Conservation (phyloP, 2,888 invertebrate species). For the Drosophila mimica region DNA sequence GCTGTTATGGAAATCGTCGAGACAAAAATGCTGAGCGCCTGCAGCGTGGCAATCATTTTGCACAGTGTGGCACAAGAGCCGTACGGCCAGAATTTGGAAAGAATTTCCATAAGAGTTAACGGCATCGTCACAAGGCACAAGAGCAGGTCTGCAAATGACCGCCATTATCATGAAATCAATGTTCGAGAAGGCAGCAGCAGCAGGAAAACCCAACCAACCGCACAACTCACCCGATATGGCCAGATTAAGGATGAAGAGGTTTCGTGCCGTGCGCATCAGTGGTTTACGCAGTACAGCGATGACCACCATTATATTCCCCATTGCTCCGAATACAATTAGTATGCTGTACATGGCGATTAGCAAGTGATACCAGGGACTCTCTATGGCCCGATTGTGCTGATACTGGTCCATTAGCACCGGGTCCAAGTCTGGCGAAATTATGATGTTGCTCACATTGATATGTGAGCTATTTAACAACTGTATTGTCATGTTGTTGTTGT, state of each 20-base stretch:
- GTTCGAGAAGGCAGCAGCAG: background rate
- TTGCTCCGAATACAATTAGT: conserved; percentile 92
- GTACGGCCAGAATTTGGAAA: conserved; percentile 94
- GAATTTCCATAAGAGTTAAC: conserved; percentile 93
- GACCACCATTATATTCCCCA: conserved; percentile 95
- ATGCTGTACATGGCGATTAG: conserved; percentile 90
- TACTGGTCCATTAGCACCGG: conserved; percentile 86
- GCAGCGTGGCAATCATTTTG: conserved; percentile 93
- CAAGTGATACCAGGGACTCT: conserved; percentile 88
- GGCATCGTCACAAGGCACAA: conserved; percentile 96
- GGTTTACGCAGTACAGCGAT: conserved; percentile 92
- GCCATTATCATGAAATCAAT: conserved; percentile 21
- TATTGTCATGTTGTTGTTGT: conserved; percentile 25
- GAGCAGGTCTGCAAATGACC: conserved; percentile 88
- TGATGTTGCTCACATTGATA: conserved; percentile 34
- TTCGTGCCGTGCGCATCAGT: conserved; percentile 95
- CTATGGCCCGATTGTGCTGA: conserved; percentile 89
- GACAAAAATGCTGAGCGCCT: conserved; percentile 96
- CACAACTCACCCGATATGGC: conserved; percentile 88
- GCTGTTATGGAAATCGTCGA: conserved; percentile 97
- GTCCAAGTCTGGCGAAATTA: conserved; percentile 51
- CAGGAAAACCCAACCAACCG: background rate
- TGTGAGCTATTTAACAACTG: conserved; percentile 29
- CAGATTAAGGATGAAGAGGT: conserved; percentile 96
- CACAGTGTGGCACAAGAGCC: conserved; percentile 90